These are phyloP conservation scores for Ommatoiulus sabulosus DNA, from an alignment of 2,888 invertebrate species.

Conservation along the genomic window DNA sequence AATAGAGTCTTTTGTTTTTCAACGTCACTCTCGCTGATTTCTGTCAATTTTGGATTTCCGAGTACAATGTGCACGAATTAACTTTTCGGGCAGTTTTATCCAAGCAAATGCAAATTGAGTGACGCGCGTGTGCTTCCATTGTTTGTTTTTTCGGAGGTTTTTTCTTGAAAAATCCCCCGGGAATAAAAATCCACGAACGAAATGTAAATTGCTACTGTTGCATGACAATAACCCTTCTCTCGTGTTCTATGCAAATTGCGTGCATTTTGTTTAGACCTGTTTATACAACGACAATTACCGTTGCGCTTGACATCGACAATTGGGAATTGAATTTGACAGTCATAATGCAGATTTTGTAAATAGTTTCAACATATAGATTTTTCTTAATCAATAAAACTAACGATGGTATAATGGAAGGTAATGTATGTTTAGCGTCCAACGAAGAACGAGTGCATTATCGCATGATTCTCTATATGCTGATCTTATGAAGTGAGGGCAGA, in stretches of 20 bases:
- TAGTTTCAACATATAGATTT: not conserved
- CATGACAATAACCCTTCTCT: conserved; percentile 24
- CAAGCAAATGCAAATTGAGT: conserved; percentile 38
- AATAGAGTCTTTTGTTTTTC: conserved; percentile 18
- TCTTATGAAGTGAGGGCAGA: too few relatives aligned
- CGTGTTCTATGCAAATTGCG: conserved; percentile 15
- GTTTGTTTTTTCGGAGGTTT: conserved; percentile 20
- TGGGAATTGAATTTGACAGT: conserved; percentile 29
- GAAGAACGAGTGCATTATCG: too few relatives aligned
- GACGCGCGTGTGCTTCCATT: conserved; percentile 30
- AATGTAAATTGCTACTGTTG: conserved; percentile 41
- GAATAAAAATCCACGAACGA: conserved; percentile 44
- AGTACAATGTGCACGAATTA: conserved; percentile 28
- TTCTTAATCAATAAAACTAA: not conserved
- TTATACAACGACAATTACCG: conserved; percentile 22
- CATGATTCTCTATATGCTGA: too few relatives aligned
- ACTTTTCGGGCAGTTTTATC: conserved; percentile 15
- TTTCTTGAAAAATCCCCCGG: conserved; percentile 41
- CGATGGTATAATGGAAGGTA: too few relatives aligned
- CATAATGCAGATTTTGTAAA: conserved; percentile 34
- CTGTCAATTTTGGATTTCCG: not conserved
- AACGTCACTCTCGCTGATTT: conserved; percentile 43
- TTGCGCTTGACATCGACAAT: not conserved
- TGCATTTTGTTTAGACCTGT: not conserved
- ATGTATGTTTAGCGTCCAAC: too few relatives aligned